These are phyloP conservation scores for Drymonia ruficornis DNA, from an alignment of 2,888 invertebrate species.

Conservation along the genomic window DNA sequence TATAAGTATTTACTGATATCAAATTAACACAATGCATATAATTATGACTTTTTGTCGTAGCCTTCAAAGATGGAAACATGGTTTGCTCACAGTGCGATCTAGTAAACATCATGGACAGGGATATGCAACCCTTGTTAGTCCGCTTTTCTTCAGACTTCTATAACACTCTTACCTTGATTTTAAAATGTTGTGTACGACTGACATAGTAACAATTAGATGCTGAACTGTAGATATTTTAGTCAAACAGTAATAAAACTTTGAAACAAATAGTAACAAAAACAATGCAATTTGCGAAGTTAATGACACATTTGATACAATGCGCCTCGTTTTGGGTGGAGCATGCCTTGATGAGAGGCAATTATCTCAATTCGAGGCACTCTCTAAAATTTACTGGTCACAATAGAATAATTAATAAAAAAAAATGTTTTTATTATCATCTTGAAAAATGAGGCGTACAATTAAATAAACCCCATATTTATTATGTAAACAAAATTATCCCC, in stretches of 20 bases:
- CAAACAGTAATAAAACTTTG: not conserved
- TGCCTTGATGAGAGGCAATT: not conserved
- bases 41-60: conserved; percentile 1
- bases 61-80: not conserved
- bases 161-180: not conserved
- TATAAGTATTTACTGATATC: conserved; percentile 18
- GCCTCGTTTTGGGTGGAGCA: not conserved
- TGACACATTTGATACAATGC: too few relatives aligned
- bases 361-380: not conserved
- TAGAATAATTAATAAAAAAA: not conserved
- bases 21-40: conserved; percentile 25
- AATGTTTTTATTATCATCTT: too few relatives aligned
- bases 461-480: not conserved
- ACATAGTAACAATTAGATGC: not conserved
- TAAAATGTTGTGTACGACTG: not conserved
- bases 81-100: too few relatives aligned
- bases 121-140: not conserved
- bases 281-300: too few relatives aligned
- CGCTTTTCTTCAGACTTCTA: too few relatives aligned
- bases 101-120: not conserved
- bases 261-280: too few relatives aligned
- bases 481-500: conserved; percentile 1
- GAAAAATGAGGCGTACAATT: not conserved
- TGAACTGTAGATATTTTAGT: not conserved
- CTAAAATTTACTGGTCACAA: not conserved